A percentile compares a stretch with the other conserved stretches of the same genome.
Conservation (phyloP, 2,113 vertebrate genomes). For the Erythrocebus patas region DNA sequence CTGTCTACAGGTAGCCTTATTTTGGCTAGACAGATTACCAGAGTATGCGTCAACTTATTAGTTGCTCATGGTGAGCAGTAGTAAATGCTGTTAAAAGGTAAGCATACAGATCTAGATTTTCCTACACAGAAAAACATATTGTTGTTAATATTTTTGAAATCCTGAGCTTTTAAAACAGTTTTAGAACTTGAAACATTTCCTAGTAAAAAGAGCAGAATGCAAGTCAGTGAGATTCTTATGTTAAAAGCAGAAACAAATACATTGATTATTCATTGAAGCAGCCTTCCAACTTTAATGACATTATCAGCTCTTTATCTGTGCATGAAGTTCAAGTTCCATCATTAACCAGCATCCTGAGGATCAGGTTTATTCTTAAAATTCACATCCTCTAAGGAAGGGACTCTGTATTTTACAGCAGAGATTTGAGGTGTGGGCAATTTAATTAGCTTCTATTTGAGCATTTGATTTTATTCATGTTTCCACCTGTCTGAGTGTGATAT, state of each 20-base stretch:
- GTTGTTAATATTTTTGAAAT: not conserved
- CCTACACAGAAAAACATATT: not conserved
- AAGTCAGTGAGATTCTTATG: not conserved
- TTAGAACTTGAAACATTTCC: constrained; percentile 6
- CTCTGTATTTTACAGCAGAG: not conserved
- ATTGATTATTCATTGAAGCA: not conserved
- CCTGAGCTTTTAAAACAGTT: not conserved
- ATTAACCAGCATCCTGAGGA: not conserved
- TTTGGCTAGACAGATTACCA: not conserved
- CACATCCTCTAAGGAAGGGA: not conserved
- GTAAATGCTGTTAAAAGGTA: not conserved
- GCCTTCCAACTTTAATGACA: not conserved
- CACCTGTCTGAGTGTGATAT: not conserved
- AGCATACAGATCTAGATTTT: not conserved
- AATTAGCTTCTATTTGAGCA: not conserved
- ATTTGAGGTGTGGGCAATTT: not conserved
- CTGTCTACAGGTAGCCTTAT: accelerated
- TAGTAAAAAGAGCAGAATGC: not conserved
- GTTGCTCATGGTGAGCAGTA: not conserved
- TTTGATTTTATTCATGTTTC: not conserved
- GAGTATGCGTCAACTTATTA: not conserved
- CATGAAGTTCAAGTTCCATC: not conserved
- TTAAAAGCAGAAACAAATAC: not conserved
- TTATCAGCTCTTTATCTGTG: not conserved
- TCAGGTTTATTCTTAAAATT: not conserved